These are phyloP conservation scores for Harpalus rubripes DNA, from an alignment of 2,888 invertebrate genomes.

Conservation along the genomic window DNA sequence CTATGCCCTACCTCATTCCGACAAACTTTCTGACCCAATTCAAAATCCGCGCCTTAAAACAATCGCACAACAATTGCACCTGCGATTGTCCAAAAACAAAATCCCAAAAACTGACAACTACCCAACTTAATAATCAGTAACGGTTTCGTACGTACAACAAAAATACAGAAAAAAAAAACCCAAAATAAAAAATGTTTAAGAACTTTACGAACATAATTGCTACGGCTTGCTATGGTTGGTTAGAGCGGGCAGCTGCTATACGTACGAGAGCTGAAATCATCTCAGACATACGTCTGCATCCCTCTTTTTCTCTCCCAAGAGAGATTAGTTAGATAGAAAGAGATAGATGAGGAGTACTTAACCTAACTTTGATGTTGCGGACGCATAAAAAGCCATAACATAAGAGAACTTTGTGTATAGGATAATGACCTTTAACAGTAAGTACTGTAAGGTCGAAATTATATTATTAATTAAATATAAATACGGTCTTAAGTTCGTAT, in stretches of 20 bases:
- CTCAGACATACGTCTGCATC: constrained; percentile 50
- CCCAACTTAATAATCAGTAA: constrained; percentile 53
- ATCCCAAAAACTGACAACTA: constrained; percentile 33
- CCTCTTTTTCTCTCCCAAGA: constrained; percentile 66
- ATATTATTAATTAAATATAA: constrained; percentile 72
- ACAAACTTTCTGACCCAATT: constrained; percentile 62
- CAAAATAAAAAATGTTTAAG: constrained; percentile 67
- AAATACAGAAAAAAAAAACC: constrained; percentile 59
- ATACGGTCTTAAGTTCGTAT: constrained; percentile 67
- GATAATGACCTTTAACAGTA: constrained; percentile 75
- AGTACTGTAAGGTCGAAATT: constrained; percentile 72
- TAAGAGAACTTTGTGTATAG: constrained; percentile 71
- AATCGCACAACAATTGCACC: constrained; percentile 56
- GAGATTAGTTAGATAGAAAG: constrained; percentile 31
- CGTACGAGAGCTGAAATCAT: constrained; percentile 67
- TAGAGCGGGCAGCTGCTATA: constrained; percentile 77
- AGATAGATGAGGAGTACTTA: constrained; percentile 27
- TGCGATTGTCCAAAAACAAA: constrained; percentile 53
- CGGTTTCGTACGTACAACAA: constrained; percentile 56
- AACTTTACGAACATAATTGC: constrained; percentile 73
- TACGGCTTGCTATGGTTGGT: constrained; percentile 76
- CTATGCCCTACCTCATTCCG: constrained; percentile 50
- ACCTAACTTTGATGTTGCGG: constrained; percentile 40
- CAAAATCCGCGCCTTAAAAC: constrained; percentile 26
- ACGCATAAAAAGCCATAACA: constrained; percentile 67